A percentile compares a stretch with the other conserved stretches of the same genome.
These are phyloP conservation scores for Tympanuchus pallidicinctus DNA, from an alignment of 2,113 vertebrate species.

Conservation along the genomic window DNA sequence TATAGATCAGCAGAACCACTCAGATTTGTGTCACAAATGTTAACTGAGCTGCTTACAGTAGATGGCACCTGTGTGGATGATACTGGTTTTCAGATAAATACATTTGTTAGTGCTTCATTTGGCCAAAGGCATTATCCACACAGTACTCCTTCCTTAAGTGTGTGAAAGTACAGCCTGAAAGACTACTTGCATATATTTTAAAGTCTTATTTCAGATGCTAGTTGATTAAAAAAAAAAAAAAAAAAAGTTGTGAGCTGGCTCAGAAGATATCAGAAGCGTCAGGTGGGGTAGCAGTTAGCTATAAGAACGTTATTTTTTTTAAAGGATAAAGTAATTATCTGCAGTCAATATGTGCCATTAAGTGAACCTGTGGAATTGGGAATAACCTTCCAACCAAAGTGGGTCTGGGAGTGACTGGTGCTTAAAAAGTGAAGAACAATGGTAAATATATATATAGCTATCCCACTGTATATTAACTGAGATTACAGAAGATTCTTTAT, in stretches of 20 bases:
- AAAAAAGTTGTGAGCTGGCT: conserved; percentile 92
- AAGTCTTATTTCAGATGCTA: conserved; percentile 77
- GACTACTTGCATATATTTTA: conserved; percentile 69
- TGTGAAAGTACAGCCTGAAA: conserved; percentile 36
- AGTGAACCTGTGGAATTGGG: conserved; percentile 87
- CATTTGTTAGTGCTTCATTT: neutral
- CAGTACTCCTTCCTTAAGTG: neutral
- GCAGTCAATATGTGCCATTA: conserved; percentile 93
- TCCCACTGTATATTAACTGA: conserved; percentile 83
- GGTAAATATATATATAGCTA: conserved; percentile 76
- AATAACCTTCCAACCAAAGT: conserved; percentile 92
- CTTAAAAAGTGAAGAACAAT: conserved; percentile 78
- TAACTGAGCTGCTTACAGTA: neutral
- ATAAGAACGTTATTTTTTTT: conserved; percentile 83
- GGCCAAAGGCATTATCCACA: conserved; percentile 56
- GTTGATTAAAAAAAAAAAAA: conserved; percentile 42
- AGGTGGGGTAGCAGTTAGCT: conserved; percentile 83
- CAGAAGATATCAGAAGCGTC: conserved; percentile 87
- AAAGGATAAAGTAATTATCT: conserved; percentile 81
- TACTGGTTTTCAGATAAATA: neutral
- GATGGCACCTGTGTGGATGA: neutral
- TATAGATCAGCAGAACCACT: neutral
- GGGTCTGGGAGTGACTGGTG: conserved; percentile 87
- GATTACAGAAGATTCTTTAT: conserved; percentile 86
- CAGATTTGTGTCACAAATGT: neutral